phyloP scores from a whole-genome alignment of 2,113 vertebrate species.

The Struthio camelus region DNA sequence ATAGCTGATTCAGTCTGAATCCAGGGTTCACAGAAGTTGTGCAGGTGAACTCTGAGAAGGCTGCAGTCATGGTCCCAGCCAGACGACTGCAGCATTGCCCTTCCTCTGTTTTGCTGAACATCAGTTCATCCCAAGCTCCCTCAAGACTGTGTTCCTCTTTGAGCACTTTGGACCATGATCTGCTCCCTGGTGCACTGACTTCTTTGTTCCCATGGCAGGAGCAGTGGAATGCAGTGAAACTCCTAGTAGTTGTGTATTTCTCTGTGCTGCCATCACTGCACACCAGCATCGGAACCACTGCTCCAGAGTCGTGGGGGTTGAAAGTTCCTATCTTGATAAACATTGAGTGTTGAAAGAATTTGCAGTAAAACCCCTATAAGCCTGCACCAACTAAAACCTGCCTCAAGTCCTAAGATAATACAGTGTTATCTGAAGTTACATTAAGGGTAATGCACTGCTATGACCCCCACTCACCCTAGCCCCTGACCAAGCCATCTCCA shows the following conservation, averaged over 20 bases:
- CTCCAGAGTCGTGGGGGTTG: accelerated
- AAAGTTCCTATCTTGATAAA: background rate
- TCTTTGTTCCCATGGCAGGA: background rate
- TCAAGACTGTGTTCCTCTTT: background rate
- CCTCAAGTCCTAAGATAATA: background rate
- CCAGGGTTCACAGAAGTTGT: background rate
- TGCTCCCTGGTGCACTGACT: background rate
- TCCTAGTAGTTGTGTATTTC: background rate
- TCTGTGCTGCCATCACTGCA: background rate
- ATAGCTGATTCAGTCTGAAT: background rate
- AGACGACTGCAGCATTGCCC: background rate
- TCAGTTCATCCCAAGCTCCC: accelerated
- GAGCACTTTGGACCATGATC: background rate
- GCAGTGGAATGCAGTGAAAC: background rate
- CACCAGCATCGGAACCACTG: accelerated
- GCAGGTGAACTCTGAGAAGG: background rate
- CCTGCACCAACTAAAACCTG: background rate
- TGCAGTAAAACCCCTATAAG: background rate
- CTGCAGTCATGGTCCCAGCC: background rate
- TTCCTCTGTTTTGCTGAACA: background rate
- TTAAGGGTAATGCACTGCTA: background rate
- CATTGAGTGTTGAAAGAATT: background rate
- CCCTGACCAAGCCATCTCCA: background rate
- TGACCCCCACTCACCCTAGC: background rate
- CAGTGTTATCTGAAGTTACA: background rate